Conservation (phyloP, 2,888 invertebrate species). For the Nomada ferruginata region DNA sequence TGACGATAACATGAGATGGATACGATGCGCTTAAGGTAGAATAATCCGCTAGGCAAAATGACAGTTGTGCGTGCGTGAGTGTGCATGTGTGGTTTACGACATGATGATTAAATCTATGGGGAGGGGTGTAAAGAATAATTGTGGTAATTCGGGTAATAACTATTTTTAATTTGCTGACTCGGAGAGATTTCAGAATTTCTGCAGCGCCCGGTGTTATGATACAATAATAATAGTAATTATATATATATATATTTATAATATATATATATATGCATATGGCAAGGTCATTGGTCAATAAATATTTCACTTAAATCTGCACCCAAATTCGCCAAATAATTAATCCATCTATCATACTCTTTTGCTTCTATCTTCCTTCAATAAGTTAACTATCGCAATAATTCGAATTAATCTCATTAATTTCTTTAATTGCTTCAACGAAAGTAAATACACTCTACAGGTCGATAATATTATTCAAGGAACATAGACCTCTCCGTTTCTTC, state of each 20-base stretch:
- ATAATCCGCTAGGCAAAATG: constrained; percentile 57
- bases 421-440: constrained; percentile 3
- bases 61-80: constrained; percentile 42
- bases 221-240: constrained; percentile 74
- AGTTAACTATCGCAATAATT: constrained; percentile 45
- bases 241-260: constrained; percentile 57
- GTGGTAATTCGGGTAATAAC: constrained; percentile 68
- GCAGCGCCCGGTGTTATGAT: constrained; percentile 71
- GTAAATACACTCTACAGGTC: constrained; percentile 42
- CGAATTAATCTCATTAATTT: constrained; percentile 6
- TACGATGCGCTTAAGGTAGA: constrained; percentile 69
- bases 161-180: constrained; percentile 71
- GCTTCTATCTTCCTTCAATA: constrained; percentile 39
- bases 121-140: constrained; percentile 64
- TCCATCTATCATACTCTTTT: constrained; percentile 21
- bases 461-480: constrained; percentile 62
- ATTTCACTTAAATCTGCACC: constrained; percentile 73
- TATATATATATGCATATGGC: constrained; percentile 74
- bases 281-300: constrained; percentile 81
- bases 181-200: constrained; percentile 65
- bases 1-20: constrained; percentile 72
- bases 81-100: constrained; percentile 23
- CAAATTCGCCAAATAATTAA: constrained; percentile 71
- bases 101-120: constrained; percentile 36
- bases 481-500: constrained; percentile 43